Evolutionary conservation across 2,113 vertebrate genomes (phyloP), one percentile per base, ranked within the genome.

Genomic region (Calidris pugnax): DNA sequence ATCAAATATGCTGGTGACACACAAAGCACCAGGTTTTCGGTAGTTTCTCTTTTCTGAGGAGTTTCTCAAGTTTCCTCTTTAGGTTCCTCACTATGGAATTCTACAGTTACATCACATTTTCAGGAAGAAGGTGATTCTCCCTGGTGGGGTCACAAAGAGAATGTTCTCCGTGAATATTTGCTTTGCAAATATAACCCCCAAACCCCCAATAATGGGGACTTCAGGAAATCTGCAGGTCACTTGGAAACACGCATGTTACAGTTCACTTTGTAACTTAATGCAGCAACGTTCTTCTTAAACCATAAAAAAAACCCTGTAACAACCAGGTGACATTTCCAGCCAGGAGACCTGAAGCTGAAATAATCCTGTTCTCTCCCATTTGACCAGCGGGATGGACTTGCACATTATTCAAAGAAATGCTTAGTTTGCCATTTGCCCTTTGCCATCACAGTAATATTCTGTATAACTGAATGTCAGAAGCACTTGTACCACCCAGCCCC

Each of bases 361-460:
- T 27, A 81, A 77, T 74, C 50, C 68, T 12, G 21, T 43, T 55
- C 16, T 57, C 71, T 57, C 35, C 6, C 32, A n/a, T 53, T 2
- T 55, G 41, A 55, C 45, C 75, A 94, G 27, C 7, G 3, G 39
- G 68, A 89, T 8, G 18, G 1, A 57, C 12, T 26, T 62, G 17
- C 18, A 63, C 5, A 1, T 63, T 32, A 30, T n/a, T 89, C 4
- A 53, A 32, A 68, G 50, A 56, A 30, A 37, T 18, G 50, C 69
- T 75, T 48, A 50, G 0, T 51, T 7, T 76, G 22, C 39, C 1
- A 0, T 55, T 5, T 76, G 24, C 39, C 24, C 50, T 90, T 2
- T 87, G 68, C 45, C 26, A 35, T 26, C 23, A 37, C 71, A 87
- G 4, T 4, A 57, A 64, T 9, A 66, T n/a, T 24, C 63, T 30